Percentiles rank a stretch among this genome's conserved stretches.
Conservation (phyloP, 2,113 vertebrate species). For the Struthidea cinerea region DNA sequence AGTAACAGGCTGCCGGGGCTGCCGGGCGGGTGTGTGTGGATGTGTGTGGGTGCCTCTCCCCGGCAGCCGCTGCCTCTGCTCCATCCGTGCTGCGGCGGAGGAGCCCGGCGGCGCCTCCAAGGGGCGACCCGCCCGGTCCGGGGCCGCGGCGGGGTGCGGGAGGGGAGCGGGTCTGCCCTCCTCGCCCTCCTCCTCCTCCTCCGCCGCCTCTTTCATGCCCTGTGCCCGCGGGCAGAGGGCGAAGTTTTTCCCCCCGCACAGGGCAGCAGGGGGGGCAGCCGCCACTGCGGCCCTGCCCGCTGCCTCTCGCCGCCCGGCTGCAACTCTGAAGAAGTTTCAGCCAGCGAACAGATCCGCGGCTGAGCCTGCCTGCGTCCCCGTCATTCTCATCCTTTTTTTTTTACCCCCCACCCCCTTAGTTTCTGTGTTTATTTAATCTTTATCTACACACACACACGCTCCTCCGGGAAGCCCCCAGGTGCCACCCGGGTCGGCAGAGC, state of each 20-base stretch:
- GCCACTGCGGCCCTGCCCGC: neutral
- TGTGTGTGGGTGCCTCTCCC: neutral
- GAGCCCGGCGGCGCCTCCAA: neutral
- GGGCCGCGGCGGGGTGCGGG: neutral
- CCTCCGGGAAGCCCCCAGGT: neutral
- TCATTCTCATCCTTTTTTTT: too few relatives aligned
- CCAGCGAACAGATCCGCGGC: neutral
- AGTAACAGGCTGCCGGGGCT: neutral
- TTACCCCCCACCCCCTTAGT: neutral
- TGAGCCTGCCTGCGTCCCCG: neutral
- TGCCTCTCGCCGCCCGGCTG: neutral
- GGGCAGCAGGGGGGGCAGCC: neutral
- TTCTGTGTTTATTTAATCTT: neutral
- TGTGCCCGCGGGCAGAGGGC: neutral
- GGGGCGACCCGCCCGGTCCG: neutral
- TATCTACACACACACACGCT: neutral
- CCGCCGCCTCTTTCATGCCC: neutral
- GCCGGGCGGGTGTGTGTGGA: neutral
- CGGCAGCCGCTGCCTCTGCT: neutral
- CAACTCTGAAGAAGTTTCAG: conserved; percentile 71
- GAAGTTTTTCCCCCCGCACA: neutral
- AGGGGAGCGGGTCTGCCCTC: neutral
- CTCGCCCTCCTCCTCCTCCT: neutral
- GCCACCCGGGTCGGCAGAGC: neutral
- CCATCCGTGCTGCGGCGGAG: neutral